Conservation (phyloP, 2,113 vertebrate genomes). For the Donacobius atricapilla region DNA sequence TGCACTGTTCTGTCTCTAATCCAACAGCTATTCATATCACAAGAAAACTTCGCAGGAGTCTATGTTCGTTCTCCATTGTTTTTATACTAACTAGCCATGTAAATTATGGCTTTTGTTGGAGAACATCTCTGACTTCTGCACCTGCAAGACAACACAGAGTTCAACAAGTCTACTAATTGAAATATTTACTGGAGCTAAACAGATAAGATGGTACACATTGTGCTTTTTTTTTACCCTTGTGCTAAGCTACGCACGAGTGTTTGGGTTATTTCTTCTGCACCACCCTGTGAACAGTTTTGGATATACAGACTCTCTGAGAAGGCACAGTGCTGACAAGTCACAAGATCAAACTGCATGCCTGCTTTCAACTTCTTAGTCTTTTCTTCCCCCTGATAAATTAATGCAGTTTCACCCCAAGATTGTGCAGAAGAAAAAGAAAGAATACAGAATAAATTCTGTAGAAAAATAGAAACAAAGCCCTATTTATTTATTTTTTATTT, state of each 20-base stretch:
- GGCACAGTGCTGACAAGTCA: neutral
- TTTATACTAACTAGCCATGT: neutral
- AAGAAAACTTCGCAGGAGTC: neutral
- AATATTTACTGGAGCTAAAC: neutral
- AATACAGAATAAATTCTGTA: neutral
- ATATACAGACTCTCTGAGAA: neutral
- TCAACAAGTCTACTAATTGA: neutral
- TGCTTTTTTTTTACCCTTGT: neutral
- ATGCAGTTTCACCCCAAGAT: neutral
- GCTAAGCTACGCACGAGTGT: neutral
- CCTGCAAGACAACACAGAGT: neutral
- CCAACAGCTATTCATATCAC: neutral
- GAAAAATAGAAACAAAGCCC: neutral
- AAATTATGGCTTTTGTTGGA: neutral
- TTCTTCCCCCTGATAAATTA: neutral
- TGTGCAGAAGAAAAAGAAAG: neutral
- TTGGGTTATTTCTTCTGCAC: neutral
- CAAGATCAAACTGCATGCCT: neutral
- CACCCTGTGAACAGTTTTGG: neutral
- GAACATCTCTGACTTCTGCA: neutral
- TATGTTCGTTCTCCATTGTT: fast-evolving
- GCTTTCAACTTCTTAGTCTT: neutral
- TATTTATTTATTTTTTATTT: neutral
- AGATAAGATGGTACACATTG: neutral
- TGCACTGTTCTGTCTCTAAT: neutral